phyloP scores from a whole-genome alignment of 2,797 vertebrate genomes.

The Xenopus petersii region DNA sequence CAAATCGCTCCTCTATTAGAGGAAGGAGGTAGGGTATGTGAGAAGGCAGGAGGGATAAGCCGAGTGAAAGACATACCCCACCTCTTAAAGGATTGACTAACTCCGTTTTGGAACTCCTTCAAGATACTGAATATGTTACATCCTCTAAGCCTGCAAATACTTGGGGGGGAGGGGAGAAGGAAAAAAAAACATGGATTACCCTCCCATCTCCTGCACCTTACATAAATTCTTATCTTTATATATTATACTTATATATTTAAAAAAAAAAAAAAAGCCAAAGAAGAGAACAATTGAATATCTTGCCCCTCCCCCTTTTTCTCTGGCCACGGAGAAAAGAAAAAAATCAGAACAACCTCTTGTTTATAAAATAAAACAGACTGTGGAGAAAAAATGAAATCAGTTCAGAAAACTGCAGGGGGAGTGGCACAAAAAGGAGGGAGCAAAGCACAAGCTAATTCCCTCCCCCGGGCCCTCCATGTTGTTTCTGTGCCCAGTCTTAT shows the following conservation, averaged over 20 bases:
- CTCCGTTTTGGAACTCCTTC: not conserved
- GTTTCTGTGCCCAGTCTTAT: constrained; percentile 68
- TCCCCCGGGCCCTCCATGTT: constrained; percentile 18
- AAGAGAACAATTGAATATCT: constrained; percentile 49
- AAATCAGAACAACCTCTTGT: constrained; percentile 34
- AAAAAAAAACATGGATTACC: constrained; percentile 4
- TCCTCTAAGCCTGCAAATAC: not conserved
- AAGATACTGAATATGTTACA: not conserved
- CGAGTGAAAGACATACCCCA: not conserved
- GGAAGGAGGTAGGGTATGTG: not conserved
- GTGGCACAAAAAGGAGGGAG: constrained; percentile 7
- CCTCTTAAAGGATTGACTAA: not conserved
- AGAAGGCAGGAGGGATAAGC: constrained; percentile 14
- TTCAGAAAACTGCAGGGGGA: constrained; percentile 15
- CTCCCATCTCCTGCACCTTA: constrained; percentile 55
- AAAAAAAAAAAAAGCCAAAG: constrained; percentile 50
- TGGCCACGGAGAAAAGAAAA: constrained; percentile 18
- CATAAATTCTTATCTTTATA: constrained; percentile 67
- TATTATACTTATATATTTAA: constrained; percentile 73
- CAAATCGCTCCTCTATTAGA: not conserved
- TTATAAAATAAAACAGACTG: constrained; percentile 50
- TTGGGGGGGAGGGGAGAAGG: not conserved
- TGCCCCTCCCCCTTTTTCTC: not conserved
- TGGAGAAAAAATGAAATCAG: constrained; percentile 57
- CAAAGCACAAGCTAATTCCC: constrained; percentile 20